Evolutionary conservation across 2,888 invertebrate species (phyloP).

Genomic region (Seira sanloemensis): DNA sequence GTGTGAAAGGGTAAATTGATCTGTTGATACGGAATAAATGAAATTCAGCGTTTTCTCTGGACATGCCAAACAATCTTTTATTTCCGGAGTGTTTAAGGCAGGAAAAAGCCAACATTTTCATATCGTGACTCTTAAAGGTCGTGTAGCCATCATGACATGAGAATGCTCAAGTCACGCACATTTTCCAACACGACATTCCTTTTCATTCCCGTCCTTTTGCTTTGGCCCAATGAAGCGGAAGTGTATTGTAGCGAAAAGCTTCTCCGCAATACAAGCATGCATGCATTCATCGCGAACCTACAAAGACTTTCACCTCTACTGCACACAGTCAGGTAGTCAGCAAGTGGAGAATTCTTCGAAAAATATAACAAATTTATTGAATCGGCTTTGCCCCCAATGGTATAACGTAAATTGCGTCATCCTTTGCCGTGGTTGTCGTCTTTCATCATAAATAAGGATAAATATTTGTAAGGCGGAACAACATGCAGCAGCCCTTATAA

Average conservation of each 20-base stretch:
- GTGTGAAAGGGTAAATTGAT: background rate
- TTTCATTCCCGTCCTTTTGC: background rate
- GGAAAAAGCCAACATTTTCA: background rate
- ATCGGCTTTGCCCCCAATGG: too few species aligned
- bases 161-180: constrained; percentile 18
- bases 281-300: constrained; percentile 1
- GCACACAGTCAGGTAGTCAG: background rate
- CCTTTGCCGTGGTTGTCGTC: too few species aligned
- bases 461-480: too few species aligned
- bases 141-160: background rate
- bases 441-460: too few species aligned
- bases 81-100: background rate
- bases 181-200: constrained; percentile 6
- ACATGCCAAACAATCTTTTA: too few species aligned
- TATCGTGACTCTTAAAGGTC: constrained; percentile 16
- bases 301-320: background rate
- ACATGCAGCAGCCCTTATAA: too few species aligned
- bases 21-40: background rate
- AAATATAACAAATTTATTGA: too few species aligned
- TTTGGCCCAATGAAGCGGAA: constrained; percentile 9
- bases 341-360: too few species aligned
- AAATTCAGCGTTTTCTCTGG: too few species aligned
- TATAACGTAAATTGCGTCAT: too few species aligned
- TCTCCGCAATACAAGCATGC: background rate
- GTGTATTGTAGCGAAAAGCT: background rate